phyloP scores from a whole-genome alignment of 2,113 vertebrate species.

The Turnix velox region DNA sequence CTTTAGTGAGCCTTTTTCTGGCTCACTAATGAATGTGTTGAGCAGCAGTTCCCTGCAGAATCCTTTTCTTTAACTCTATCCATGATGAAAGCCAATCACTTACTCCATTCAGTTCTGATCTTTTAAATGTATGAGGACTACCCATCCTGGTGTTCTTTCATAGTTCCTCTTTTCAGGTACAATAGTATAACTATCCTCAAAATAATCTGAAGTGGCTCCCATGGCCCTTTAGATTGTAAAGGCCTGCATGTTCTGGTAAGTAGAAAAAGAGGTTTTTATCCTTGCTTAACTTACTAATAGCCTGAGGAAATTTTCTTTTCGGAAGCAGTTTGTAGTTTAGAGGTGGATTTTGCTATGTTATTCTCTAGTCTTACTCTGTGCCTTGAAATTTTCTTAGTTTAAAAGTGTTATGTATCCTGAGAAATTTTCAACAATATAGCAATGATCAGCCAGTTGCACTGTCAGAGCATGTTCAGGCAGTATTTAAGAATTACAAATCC shows the following conservation, averaged over 20 bases:
- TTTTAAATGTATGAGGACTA: not conserved
- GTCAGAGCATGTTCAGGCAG: not conserved
- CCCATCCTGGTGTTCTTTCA: not conserved
- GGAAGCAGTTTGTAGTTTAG: not conserved
- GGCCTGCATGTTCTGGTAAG: too few relatives aligned
- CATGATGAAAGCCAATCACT: not conserved
- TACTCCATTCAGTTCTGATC: not conserved
- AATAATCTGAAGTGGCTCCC: not conserved
- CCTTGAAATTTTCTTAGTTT: not conserved
- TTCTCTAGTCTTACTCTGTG: not conserved
- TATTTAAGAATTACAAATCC: not conserved
- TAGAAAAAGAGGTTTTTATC: not conserved
- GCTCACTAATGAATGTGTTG: not conserved
- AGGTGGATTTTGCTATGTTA: not conserved
- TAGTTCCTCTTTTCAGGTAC: not conserved
- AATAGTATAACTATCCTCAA: not conserved
- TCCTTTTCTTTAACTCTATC: not conserved
- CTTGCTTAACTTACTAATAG: not conserved
- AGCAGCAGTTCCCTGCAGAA: not conserved
- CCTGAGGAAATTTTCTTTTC: not conserved
- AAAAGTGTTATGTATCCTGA: accelerated
- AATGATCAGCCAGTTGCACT: not conserved
- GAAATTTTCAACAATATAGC: not conserved
- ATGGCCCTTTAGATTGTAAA: not conserved
- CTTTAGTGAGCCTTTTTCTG: not conserved